Evolutionary conservation across 2,797 vertebrate species (phyloP).

Genomic region (Acrocephalus scirpaceus): DNA sequence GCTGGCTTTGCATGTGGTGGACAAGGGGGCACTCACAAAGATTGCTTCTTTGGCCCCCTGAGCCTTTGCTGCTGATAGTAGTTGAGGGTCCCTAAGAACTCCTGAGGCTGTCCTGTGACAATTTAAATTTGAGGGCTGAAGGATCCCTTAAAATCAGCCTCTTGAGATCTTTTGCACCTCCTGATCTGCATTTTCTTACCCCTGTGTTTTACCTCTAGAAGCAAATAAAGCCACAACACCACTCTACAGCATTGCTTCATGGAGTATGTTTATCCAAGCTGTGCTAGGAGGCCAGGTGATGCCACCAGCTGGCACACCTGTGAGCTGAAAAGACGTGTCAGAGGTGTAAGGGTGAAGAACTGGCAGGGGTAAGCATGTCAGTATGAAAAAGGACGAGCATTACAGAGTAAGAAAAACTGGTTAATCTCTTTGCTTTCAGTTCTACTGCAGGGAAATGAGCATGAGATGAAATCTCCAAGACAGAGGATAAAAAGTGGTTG

Average conservation of each 20-base stretch:
- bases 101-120: neutral
- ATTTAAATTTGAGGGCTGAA: neutral
- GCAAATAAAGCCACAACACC: neutral
- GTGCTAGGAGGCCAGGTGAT: neutral
- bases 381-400: neutral
- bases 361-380: fast-evolving
- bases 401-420: neutral
- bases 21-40: neutral
- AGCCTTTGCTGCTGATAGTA: neutral
- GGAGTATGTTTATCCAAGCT: neutral
- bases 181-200: neutral
- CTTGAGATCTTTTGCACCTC: neutral
- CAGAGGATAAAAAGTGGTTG: neutral
- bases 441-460: neutral
- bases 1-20: fast-evolving
- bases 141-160: neutral
- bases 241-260: neutral
- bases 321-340: neutral
- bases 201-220: neutral
- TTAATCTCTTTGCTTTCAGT: neutral
- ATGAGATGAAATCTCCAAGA: neutral
- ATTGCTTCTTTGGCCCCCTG: neutral
- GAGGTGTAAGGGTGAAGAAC: neutral
- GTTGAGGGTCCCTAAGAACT: neutral
- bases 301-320: neutral